Conservation (phyloP, 2,113 vertebrate genomes). For the Paradoxurus hermaphroditus region DNA sequence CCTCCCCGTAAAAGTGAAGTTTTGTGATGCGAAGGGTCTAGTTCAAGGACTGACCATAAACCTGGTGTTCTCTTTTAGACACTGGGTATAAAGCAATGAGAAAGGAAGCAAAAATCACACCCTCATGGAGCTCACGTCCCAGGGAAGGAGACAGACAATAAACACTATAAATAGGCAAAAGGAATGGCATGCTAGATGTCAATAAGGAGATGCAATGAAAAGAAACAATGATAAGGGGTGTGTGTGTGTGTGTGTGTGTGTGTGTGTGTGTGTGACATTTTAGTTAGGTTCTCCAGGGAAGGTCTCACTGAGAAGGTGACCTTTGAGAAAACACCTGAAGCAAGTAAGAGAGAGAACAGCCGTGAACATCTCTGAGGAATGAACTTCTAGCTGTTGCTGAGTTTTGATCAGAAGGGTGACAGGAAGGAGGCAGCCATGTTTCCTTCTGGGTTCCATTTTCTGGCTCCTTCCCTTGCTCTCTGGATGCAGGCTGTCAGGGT, state of each 20-base stretch:
- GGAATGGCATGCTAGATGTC: neutral
- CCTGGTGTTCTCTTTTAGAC: neutral
- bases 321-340: neutral
- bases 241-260: neutral
- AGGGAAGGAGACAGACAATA: neutral
- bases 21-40: neutral
- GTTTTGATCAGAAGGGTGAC: neutral
- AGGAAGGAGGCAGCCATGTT: neutral
- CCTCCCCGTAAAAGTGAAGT: neutral
- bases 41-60: neutral
- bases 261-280: neutral
- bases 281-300: neutral
- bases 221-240: neutral
- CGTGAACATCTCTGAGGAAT: neutral
- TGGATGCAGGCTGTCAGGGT: neutral
- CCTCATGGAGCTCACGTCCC: neutral
- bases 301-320: neutral
- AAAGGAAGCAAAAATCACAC: neutral
- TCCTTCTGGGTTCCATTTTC: neutral
- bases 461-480: neutral
- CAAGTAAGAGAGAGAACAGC: neutral
- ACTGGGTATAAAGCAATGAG: neutral
- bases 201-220: neutral
- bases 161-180: neutral
- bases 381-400: neutral